Evolutionary conservation across 2,888 invertebrate genomes (phyloP).

Genomic region (Andrena praecox): DNA sequence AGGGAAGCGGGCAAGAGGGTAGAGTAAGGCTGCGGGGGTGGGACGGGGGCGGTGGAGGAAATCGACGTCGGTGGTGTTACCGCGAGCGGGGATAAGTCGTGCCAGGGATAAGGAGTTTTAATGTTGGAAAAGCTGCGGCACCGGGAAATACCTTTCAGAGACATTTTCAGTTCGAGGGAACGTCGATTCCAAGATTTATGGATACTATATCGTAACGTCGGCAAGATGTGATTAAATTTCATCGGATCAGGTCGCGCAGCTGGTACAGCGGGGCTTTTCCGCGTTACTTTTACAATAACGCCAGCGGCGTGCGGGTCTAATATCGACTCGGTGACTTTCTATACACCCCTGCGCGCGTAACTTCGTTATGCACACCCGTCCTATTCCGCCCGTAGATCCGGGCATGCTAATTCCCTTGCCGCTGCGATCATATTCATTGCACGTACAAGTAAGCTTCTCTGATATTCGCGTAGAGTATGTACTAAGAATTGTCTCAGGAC

Average conservation of each 20-base stretch:
- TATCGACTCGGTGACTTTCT: conserved; percentile 31
- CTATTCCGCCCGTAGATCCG: not conserved
- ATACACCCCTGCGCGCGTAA: conserved; percentile 22
- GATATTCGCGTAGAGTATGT: no score
- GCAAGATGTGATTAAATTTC: conserved; percentile 69
- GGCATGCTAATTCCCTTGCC: conserved; percentile 9
- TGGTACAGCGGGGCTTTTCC: conserved; percentile 26
- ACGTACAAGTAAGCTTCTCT: not conserved
- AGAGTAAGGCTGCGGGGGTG: not conserved
- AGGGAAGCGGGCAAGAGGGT: conserved; percentile 19
- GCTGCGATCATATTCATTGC: not conserved
- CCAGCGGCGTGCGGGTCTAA: conserved; percentile 16
- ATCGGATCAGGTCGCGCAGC: conserved; percentile 56
- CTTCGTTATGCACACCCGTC: conserved; percentile 23
- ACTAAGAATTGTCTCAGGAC: not conserved
- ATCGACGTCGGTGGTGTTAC: conserved; percentile 65
- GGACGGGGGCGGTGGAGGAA: conserved; percentile 51
- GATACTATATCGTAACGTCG: conserved; percentile 58
- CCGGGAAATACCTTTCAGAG: conserved; percentile 59
- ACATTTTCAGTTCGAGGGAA: conserved; percentile 58
- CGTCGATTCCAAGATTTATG: conserved; percentile 68
- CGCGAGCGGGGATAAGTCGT: conserved; percentile 63
- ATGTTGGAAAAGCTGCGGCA: conserved; percentile 62
- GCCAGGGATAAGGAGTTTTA: conserved; percentile 71
- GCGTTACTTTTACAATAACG: conserved; percentile 53